A percentile compares a stretch with the other conserved stretches of the same genome.
These are phyloP conservation scores for Antechinus stuartii DNA, from an alignment of 2,113 vertebrate genomes.

Conservation along the genomic window DNA sequence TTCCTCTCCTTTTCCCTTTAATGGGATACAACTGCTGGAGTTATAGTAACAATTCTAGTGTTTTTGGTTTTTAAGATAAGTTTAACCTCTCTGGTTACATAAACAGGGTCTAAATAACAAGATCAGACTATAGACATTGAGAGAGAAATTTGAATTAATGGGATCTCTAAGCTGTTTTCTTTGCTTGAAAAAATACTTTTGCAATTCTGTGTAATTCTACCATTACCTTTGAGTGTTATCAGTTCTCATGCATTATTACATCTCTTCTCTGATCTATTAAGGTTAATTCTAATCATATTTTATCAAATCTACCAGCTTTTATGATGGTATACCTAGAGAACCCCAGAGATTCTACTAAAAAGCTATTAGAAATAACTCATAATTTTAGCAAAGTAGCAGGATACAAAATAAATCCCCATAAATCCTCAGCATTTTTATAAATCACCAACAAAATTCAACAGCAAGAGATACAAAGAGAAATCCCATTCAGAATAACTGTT, in stretches of 20 bases:
- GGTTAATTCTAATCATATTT: neutral
- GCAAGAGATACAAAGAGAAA: too few species aligned
- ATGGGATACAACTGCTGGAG: neutral
- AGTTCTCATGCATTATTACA: neutral
- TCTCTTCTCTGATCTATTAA: neutral
- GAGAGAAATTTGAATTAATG: neutral
- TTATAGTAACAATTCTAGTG: neutral
- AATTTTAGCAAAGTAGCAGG: too few species aligned
- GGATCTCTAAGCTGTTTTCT: neutral
- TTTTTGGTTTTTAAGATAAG: neutral
- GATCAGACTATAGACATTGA: neutral
- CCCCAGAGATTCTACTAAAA: too few species aligned
- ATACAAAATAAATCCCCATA: too few species aligned
- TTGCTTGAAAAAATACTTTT: neutral
- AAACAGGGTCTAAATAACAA: neutral
- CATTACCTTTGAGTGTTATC: neutral
- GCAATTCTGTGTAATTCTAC: neutral
- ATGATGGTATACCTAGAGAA: too few species aligned
- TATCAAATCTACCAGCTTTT: neutral
- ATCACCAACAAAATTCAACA: too few species aligned
- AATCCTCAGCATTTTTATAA: too few species aligned
- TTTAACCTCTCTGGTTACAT: neutral
- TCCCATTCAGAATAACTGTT: too few species aligned
- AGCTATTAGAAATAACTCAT: too few species aligned
- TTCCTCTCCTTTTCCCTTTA: neutral